Base-by-base conservation (phyloP, 2,888 invertebrate genomes). In the Trichopoda pennipes region DNA sequence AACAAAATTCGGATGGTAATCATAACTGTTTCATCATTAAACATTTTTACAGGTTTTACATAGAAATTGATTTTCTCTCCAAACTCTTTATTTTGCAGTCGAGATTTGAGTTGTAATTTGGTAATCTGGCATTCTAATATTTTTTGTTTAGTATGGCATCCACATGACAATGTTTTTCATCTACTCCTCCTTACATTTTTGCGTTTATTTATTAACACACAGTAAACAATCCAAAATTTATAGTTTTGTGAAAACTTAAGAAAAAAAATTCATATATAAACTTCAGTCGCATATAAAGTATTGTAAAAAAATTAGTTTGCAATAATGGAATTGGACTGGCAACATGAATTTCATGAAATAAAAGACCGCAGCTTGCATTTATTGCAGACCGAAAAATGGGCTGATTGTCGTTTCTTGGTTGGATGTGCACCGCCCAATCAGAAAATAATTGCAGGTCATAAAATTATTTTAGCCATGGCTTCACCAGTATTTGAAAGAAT, bases 401-500 rank as follows among this genome's bases (percentile, higher is more conserved):
- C 95, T 14, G 96, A 97, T 87, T 96, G 96, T 89, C 93, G 94
- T n/a, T 97, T 97, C 87, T 92, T 96, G 81, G 96, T 96, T 53
- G 96, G 96, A 32, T 28, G 42, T 0, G 93, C 94, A 12, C 94
- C 95, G 86, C 94, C 95, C 0, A 94, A 95, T 87, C 95, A 95
- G 88, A 93, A 95, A 86, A 92, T 94, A 0, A 91, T 96, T 35
- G 93, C 94, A 19, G 95, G 95, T 0, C 96, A 97, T 90, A 96
- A 96, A 89, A 91, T 97, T 44, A 93, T 96, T 82, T 91, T 97
- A 75, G 96, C 96, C 0, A 96, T 96, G 95, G 94, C 96, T 0
- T 96, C 96, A 84, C 96, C 96, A 0, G 96, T 97, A 0, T 97
- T 97, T 88, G 96, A 96, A 87, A 95, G 96, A 0, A 97, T 97